Base-by-base conservation (phyloP, 53 echinoderm and acorn worm species). In the Holothuria leucospilota region DNA sequence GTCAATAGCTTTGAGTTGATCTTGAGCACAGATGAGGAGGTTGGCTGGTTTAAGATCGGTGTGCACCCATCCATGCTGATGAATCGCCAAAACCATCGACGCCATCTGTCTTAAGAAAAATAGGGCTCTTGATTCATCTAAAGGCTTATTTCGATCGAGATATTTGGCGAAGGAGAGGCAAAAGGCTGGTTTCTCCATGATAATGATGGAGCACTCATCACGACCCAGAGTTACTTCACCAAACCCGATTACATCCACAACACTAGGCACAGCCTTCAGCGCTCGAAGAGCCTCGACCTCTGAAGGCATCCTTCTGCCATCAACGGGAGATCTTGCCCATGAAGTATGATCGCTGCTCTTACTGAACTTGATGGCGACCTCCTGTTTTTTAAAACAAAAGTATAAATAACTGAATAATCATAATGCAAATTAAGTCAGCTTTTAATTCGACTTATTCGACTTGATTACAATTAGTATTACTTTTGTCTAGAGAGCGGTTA, bases 291-390 rank as follows among this genome's bases (percentile, higher is more conserved):
- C 59, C n/a, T 24, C 78, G 11, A 56, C 78, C 25, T 78, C 78
- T 16, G 1, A 30, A 0, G 53, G 59, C 23, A 24, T 78, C 25
- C 28, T 28, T 5, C 41, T 56, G 13, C 10, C 11, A 23, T 53
- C 2, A 58, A 21, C 24, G 27, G 78, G 29, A 52, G 20, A 12
- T 46, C 25, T 13, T 11, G 25, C 53, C 78, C 59, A 78, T 56
- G 25, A 24, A 0, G 41, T 4, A 29, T 51, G 25, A 15, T 52
- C 53, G 20, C 13, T 16, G 56, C 56, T 51, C 26, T 11, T 51
- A n/a, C 29, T 78, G 78, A 78, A 78, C 78, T 78, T 78, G 58
- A 78, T 78, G 28, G 78, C 78, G 26, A 78, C 78, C 78, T 78
- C 78, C 59, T 78, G 78, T 72, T 1, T 56, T 16, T 15, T 1